Percentiles rank a stretch among this genome's conserved stretches.
These are phyloP conservation scores for Leucophenga montana DNA, from an alignment of 2,888 invertebrate genomes.

Conservation along the genomic window DNA sequence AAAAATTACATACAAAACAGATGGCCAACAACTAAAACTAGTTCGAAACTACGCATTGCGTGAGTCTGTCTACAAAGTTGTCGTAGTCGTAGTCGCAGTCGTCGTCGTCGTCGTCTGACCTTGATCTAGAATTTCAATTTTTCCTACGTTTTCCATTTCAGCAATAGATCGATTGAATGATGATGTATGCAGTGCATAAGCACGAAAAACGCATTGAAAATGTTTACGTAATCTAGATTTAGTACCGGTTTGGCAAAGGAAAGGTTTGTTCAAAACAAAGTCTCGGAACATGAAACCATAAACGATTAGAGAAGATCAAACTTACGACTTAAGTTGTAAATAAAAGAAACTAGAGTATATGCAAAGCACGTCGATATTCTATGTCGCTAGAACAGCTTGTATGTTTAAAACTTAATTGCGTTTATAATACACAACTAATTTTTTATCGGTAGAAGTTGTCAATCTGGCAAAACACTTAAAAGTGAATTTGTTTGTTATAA, in stretches of 20 bases:
- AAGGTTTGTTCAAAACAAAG: no score
- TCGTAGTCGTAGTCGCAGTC: background rate
- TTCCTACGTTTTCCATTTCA: constrained; percentile 55
- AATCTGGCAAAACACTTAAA: no score
- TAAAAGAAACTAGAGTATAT: no score
- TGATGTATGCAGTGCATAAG: constrained; percentile 11
- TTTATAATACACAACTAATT: no score
- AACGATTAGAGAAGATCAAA: no score
- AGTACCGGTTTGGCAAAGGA: constrained; percentile 53
- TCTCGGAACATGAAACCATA: constrained; percentile 39
- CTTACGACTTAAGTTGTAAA: no score
- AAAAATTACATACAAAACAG: background rate
- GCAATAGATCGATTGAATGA: constrained; percentile 27
- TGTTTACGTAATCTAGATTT: constrained; percentile 54
- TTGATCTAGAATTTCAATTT: constrained; percentile 66
- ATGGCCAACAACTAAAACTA: constrained; percentile 41
- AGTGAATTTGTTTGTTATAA: no score
- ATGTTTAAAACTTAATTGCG: no score
- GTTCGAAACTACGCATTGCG: constrained; percentile 49
- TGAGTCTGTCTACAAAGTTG: constrained; percentile 31
- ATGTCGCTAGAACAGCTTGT: no score
- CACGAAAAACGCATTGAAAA: constrained; percentile 30
- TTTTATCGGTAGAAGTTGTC: no score
- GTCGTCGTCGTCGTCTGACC: constrained; percentile 49
- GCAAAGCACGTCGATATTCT: no score